Percentiles rank a stretch among this genome's conserved stretches.
Conservation (phyloP, 2,113 vertebrate species). For the Tympanuchus pallidicinctus region DNA sequence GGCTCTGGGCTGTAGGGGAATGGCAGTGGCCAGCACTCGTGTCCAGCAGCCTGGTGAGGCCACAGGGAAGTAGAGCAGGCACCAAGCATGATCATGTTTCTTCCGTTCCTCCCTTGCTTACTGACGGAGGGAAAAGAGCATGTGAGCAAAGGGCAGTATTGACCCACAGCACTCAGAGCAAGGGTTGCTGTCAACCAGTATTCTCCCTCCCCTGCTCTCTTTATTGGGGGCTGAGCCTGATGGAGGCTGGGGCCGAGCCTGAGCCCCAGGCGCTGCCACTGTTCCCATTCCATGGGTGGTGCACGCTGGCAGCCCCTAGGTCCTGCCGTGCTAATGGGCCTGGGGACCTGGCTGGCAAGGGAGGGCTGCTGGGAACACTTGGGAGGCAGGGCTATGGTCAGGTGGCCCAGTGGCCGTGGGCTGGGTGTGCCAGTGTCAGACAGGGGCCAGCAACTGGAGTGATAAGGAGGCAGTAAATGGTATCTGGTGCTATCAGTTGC, state of each 20-base stretch:
- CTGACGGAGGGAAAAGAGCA: neutral
- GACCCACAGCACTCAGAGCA: neutral
- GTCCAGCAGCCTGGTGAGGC: neutral
- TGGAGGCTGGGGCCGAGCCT: neutral
- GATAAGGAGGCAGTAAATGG: constrained; percentile 31
- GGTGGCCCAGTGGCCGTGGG: accelerated
- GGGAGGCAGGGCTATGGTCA: neutral
- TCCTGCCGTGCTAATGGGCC: no score
- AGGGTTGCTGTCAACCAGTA: neutral
- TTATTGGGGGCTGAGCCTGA: neutral
- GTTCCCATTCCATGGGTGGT: neutral
- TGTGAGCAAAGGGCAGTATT: constrained; percentile 16
- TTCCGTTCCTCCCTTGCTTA: neutral
- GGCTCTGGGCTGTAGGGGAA: neutral
- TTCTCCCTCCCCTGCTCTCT: neutral
- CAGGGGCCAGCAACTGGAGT: neutral
- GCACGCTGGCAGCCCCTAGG: no score
- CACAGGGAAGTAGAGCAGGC: neutral
- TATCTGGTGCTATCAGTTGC: neutral
- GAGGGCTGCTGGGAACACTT: neutral
- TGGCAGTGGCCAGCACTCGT: neutral
- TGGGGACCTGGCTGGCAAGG: neutral
- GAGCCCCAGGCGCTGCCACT: accelerated
- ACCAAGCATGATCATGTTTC: accelerated
- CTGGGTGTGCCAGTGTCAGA: neutral